Percentiles rank a stretch among this genome's conserved stretches.
Conservation (phyloP, 2,797 vertebrate species). For the Cetoscarus ocellatus region DNA sequence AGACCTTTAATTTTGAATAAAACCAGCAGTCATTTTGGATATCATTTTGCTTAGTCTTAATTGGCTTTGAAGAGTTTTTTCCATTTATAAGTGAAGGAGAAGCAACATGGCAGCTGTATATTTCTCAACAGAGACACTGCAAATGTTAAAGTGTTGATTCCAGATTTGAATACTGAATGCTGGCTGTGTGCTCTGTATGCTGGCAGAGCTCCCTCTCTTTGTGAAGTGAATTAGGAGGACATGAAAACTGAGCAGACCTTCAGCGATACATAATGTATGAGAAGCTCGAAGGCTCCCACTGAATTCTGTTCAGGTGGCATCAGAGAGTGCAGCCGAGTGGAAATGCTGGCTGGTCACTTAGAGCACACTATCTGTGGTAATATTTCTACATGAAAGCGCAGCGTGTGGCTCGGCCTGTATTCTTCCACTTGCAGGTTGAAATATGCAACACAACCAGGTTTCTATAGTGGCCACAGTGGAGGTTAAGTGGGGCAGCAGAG, state of each 20-base stretch:
- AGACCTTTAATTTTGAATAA: neutral
- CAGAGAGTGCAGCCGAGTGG: slow-evolving; percentile 79
- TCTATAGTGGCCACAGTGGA: slow-evolving; percentile 36
- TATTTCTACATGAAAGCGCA: slow-evolving; percentile 70
- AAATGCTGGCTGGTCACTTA: slow-evolving; percentile 81
- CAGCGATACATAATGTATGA: slow-evolving; percentile 82
- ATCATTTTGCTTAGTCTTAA: neutral
- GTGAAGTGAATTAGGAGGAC: slow-evolving; percentile 81
- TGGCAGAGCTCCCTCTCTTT: slow-evolving; percentile 57
- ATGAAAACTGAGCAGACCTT: slow-evolving; percentile 81
- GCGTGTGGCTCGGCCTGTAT: slow-evolving; percentile 35
- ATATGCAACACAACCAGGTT: slow-evolving; percentile 55
- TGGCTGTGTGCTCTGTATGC: slow-evolving; percentile 43
- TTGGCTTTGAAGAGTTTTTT: too few relatives aligned
- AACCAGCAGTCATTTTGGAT: slow-evolving; percentile 8
- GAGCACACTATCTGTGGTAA: slow-evolving; percentile 77
- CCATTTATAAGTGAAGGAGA: slow-evolving; percentile 9
- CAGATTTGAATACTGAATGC: slow-evolving; percentile 44
- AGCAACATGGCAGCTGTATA: slow-evolving; percentile 2
- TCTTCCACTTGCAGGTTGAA: slow-evolving; percentile 50
- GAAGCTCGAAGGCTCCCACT: slow-evolving; percentile 75
- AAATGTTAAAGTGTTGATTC: slow-evolving; percentile 33
- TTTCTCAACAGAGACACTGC: slow-evolving; percentile 29
- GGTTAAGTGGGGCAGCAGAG: slow-evolving; percentile 54
- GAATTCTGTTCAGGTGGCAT: slow-evolving; percentile 83